Percentiles rank a stretch among this genome's conserved stretches.
Conservation (phyloP, 2,113 vertebrate genomes). For the Daphoenositta chrysoptera region DNA sequence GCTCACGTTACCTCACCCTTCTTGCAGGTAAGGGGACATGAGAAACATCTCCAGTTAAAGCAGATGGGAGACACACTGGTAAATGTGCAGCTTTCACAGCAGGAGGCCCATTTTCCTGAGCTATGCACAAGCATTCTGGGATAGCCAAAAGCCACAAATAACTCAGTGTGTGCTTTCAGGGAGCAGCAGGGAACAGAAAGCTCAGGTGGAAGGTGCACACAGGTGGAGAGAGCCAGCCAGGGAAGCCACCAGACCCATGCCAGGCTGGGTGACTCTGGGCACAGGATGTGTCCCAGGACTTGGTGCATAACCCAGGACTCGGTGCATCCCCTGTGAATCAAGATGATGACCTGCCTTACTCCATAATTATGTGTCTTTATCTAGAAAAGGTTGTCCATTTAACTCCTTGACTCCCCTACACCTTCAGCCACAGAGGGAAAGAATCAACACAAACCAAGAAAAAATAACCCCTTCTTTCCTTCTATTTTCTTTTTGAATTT, state of each 20-base stretch:
- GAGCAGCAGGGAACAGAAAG: neutral
- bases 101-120: neutral
- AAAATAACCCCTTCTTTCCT: neutral
- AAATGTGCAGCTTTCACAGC: neutral
- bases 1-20: neutral
- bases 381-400: neutral
- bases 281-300: neutral
- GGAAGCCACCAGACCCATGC: rapidly evolving
- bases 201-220: neutral
- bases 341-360: neutral
- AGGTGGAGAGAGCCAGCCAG: neutral
- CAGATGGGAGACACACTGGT: neutral
- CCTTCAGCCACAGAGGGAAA: neutral
- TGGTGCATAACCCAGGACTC: neutral
- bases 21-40: neutral
- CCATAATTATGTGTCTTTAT: neutral
- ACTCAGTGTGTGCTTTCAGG: rapidly evolving
- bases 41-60: neutral
- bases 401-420: neutral
- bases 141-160: neutral
- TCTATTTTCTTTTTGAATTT: neutral
- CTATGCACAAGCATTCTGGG: neutral
- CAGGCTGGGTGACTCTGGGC: neutral
- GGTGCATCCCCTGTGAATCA: neutral
- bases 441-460: neutral